Evolutionary conservation across 1,140 invertebrate species (phyloP), one percentile per base, ranked within the genome.

Genomic region (Brachionus manjavacas): DNA sequence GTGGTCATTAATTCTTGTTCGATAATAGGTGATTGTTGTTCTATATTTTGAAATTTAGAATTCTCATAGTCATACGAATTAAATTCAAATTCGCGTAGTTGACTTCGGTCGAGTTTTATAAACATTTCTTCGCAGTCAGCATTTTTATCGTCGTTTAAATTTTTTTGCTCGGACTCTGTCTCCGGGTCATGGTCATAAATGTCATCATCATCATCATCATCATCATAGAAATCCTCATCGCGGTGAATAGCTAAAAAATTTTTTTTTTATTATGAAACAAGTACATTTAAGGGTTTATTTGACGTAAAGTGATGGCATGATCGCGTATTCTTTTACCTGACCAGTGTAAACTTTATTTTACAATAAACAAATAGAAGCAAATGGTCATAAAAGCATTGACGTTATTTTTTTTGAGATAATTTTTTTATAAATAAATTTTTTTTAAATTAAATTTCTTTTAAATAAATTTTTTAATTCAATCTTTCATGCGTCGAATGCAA

Each of bases 1-100:
- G 81, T 68, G 9, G 60, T 83, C 28, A 83, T 35, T 25, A 83
- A 7, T 68, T 83, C 81, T n/a, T 39, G 20, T 46, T 83, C 60
- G 12, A 83, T 49, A 14, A 83, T 68, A 9, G 81, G 81, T 4
- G 81, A 83, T 72, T 83, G 60, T 72, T 83, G 52, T 72, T 83
- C 81, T 43, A 83, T 83, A 16, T 60, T 25, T 35, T 81, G 35
- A 25, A 81, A 41, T 39, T 35, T 76, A 49, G 41, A 31, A 76
- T 14, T 20, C 14, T 41, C 70, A 43, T 9, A 72, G n/a, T 70
- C 66, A 70, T 35, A n/a, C n/a, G 68, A 41, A 9, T 16, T 72
- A 76, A 76, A 76, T 49, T 76, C 43, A 25, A 76, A 49, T 49
- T 49, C 72, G 25, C 39, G 72, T 76, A 46, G 20, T 23, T 76